A percentile compares a stretch with the other conserved stretches of the same genome.
These are phyloP conservation scores for Leptinotarsa haldemani DNA, from an alignment of 2,888 invertebrate genomes.

Conservation along the genomic window DNA sequence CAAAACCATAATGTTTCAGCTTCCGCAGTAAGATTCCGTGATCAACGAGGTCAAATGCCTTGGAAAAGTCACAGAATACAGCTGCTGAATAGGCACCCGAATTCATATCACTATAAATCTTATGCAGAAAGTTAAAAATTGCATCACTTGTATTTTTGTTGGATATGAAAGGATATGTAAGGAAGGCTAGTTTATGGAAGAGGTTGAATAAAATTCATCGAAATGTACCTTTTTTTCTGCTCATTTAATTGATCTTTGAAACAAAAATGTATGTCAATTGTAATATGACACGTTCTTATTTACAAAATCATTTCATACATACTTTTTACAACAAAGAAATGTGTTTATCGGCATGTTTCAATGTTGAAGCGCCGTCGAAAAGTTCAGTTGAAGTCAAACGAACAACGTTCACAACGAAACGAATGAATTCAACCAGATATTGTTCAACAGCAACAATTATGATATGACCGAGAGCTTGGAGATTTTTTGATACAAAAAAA, in stretches of 20 bases:
- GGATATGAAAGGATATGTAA: background rate
- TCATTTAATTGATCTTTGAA: conserved; percentile 47
- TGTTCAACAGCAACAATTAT: conserved; percentile 17
- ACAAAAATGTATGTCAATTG: conserved; percentile 48
- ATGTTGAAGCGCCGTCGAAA: conserved; percentile 15
- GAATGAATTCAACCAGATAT: conserved; percentile 8
- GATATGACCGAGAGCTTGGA: conserved; percentile 5
- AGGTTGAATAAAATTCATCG: conserved; percentile 22
- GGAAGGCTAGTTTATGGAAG: background rate
- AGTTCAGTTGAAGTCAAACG: conserved; percentile 17
- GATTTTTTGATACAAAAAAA: conserved; percentile 1
- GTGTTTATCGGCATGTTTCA: conserved; percentile 34
- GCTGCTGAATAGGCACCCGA: no score
- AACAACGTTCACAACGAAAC: conserved; percentile 19
- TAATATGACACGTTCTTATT: conserved; percentile 52
- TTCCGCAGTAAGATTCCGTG: no score
- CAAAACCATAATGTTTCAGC: no score
- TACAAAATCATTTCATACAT: conserved; percentile 51
- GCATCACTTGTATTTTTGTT: no score
- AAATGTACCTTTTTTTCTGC: conserved; percentile 23
- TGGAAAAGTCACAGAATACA: no score
- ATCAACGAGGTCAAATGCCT: no score
- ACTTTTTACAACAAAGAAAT: conserved; percentile 46
- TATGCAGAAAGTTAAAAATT: no score
- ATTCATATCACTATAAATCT: no score